Base-by-base conservation (phyloP, 2,888 invertebrate genomes). In the Aporophyla lueneburgensis region DNA sequence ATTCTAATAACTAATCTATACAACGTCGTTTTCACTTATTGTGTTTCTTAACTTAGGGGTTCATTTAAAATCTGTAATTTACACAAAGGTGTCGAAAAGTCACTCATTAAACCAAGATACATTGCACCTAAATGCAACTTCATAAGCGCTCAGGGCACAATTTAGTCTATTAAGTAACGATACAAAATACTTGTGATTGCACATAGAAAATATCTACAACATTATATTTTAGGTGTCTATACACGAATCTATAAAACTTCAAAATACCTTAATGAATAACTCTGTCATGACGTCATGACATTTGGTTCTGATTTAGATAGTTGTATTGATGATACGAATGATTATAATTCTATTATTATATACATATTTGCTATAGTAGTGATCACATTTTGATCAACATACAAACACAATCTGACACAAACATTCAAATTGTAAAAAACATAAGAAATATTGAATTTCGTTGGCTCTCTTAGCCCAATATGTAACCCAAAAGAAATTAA, bases 151-250 rank as follows among this genome's bases (percentile, higher is more conserved):
- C 10, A 69, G 40, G 33, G 56, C 56, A 62, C 46, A 58, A 70
- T 56, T 56, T 74, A 54, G 19, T 51, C 65, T 69, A 74, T 46
- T 40, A 46, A 72, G 43, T 46, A 67, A 62, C 21, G 69, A 56
- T 56, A 59, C 43, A 74, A 59, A 65, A 12, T 74, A 53, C 16
- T 59, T 65, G 33, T 63, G 24, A 51, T 58, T 63, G 43, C 10
- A 58, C 19, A n/a, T n/a, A 33, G 53, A n/a, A 63, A 70, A 69
- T 54, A 7, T 63, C 43, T 40, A 63, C 49, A 2, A 40, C 19
- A 54, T 74, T 5, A 24, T 14, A 66, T 51, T 61, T 40, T 61
- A 33, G 19, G 16, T 59, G n/a, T 53, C 7, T 56, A 16, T 27
- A 27, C 1, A 51, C 10, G 33, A 53, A 5, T 54, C 10, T 40